Percentiles rank a stretch among this genome's conserved stretches.
Conservation (phyloP, 2,888 invertebrate genomes). For the Euplexia lucipara region DNA sequence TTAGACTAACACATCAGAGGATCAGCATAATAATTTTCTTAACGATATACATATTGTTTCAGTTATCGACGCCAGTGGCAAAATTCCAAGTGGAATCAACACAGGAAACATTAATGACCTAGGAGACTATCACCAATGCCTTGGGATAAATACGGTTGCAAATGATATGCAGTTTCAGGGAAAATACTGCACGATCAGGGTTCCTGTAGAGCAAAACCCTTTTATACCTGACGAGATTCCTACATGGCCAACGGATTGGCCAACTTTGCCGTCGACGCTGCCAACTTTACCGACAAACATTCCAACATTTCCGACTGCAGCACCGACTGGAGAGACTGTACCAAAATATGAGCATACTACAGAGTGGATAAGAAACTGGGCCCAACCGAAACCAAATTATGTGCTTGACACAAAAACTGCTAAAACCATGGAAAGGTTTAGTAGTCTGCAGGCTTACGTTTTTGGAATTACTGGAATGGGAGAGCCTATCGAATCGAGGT, state of each 20-base stretch:
- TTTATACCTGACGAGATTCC: constrained; percentile 49
- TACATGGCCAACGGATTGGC: constrained; percentile 46
- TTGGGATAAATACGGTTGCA: constrained; percentile 66
- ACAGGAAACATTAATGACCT: constrained; percentile 80
- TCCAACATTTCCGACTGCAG: neutral
- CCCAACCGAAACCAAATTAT: neutral
- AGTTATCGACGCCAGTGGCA: constrained; percentile 86
- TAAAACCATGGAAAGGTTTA: constrained; percentile 37
- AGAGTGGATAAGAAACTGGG: neutral
- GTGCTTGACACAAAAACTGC: constrained; percentile 30
- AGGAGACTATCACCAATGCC: constrained; percentile 81
- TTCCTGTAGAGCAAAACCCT: constrained; percentile 68
- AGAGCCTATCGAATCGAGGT: constrained; percentile 62
- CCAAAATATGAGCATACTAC: neutral
- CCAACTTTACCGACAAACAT: constrained; percentile 35
- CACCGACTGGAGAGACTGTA: neutral
- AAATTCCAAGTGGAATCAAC: constrained; percentile 80
- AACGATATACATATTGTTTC: constrained; percentile 28
- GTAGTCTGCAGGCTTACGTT: constrained; percentile 59
- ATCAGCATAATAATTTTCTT: neutral
- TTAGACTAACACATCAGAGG: no score
- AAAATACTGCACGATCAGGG: constrained; percentile 81
- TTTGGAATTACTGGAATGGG: constrained; percentile 66
- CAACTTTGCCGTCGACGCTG: constrained; percentile 46
- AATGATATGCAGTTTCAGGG: constrained; percentile 76